These are phyloP conservation scores for Sebastes hubbsi DNA, from an alignment of 2,797 vertebrate species.

Conservation along the genomic window DNA sequence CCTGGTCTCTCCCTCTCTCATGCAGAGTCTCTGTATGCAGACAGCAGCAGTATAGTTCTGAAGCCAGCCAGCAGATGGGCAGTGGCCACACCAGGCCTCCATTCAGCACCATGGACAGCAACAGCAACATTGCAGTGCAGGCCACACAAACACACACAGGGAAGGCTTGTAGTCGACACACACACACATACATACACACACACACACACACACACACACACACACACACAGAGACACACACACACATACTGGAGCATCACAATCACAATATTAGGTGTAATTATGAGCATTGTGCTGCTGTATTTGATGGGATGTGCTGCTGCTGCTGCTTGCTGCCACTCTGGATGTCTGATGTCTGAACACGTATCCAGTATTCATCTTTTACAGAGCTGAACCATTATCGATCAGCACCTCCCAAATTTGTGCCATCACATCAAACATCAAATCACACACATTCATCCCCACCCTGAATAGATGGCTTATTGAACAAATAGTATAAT, in stretches of 20 bases:
- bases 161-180: slow-evolving; percentile 35
- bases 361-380: slow-evolving; percentile 57
- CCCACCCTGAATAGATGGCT: slow-evolving; percentile 48
- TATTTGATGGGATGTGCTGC: slow-evolving; percentile 21
- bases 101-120: slow-evolving; percentile 82
- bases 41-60: slow-evolving; percentile 37
- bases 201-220: slow-evolving; percentile 28
- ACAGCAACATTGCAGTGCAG: slow-evolving; percentile 77
- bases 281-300: slow-evolving; percentile 1
- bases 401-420: slow-evolving; percentile 68
- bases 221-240: slow-evolving; percentile 36
- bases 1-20: slow-evolving; percentile 3
- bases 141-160: slow-evolving; percentile 55
- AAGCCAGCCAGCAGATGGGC: slow-evolving; percentile 51
- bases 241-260: slow-evolving; percentile 26
- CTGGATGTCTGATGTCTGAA: slow-evolving; percentile 62
- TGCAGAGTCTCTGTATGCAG: slow-evolving; percentile 25
- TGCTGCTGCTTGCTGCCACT: slow-evolving; percentile 31
- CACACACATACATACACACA: slow-evolving; percentile 28
- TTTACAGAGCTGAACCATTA: slow-evolving; percentile 61
- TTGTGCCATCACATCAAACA: slow-evolving; percentile 58
- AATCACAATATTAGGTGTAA: slow-evolving; percentile 22
- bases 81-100: slow-evolving; percentile 71
- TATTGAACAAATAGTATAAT: slow-evolving; percentile 45
- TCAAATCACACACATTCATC: slow-evolving; percentile 13